Base-by-base conservation (phyloP, 2,888 invertebrate genomes). In the Lampropteryx suffumata region DNA sequence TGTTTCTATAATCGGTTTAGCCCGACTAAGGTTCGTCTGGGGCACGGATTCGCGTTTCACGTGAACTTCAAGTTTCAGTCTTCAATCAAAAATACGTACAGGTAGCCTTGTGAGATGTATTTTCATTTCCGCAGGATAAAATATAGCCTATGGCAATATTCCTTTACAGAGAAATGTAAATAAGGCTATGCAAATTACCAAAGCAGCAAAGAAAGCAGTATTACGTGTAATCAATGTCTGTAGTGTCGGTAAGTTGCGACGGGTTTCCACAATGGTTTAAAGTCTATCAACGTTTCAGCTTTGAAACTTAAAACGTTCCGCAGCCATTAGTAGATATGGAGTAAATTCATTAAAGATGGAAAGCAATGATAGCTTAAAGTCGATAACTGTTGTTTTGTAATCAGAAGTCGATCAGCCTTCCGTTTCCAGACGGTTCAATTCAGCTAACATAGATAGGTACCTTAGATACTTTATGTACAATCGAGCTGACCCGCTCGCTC, bases 1-100 rank as follows among this genome's bases (percentile, higher is more conserved):
- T 79, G 81, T 81, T 84, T 81, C 79, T 63, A 77, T 86, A 86
- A 88, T 83, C 80, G 82, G 82, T 82, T 84, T 82, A 83, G 68
- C 73, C 69, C 67, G 68, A 72, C 69, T 60, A 66, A 68, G 73
- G 73, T 68, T 70, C 73, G 33, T 11, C 11, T 13, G 9, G 21
- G 30, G 39, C 13, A 34, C 17, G 39, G 24, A 41, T 45, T 44
- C 30, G 34, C 10, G 21, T 3, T 50, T 30, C 11, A 35, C 40
- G 9, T 13, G 11, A 40, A 34, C 33, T 35, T 29, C 13, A 30
- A 10, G 8, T 26, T 30, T 32, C 24, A 24, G 24, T 6, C 9
- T 26, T 26, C 5, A 29, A 35, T 7, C 24, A 1, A 8, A 8
- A 6, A 34, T 21, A 21, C 24, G 24, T 7, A 1, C 7, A 6